These are phyloP conservation scores for Muscicapa striata DNA, from an alignment of 2,797 vertebrate genomes.

Conservation along the genomic window DNA sequence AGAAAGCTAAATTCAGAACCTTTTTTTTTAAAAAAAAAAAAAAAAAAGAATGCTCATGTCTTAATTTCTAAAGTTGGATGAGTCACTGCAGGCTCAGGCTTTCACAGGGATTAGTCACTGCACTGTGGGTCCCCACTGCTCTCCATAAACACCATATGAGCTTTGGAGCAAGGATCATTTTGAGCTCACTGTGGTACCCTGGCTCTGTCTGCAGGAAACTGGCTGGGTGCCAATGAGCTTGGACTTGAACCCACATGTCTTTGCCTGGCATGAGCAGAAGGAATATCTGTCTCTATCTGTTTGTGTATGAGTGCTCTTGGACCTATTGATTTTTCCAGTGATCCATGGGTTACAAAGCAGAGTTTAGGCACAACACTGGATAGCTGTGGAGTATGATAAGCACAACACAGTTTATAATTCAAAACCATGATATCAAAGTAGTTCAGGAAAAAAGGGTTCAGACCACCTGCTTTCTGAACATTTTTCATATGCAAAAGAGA, in stretches of 20 bases:
- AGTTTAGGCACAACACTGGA: background rate
- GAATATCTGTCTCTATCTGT: background rate
- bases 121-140: background rate
- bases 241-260: background rate
- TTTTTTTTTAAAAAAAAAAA: background rate
- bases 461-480: background rate
- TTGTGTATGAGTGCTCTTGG: accelerated
- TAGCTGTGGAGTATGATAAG: background rate
- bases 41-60: background rate
- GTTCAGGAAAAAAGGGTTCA: background rate
- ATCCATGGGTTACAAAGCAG: background rate
- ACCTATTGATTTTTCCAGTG: background rate
- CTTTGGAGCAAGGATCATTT: background rate
- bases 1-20: background rate
- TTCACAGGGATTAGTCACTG: background rate
- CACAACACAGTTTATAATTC: background rate
- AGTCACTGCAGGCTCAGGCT: background rate
- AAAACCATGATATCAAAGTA: background rate
- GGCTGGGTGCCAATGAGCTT: background rate
- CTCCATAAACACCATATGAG: background rate
- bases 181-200: accelerated
- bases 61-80: background rate
- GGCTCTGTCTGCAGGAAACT: background rate
- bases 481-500: background rate
- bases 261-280: background rate